Conservation (phyloP, 2,113 vertebrate species). For the Phyllopteryx taeniolatus region DNA sequence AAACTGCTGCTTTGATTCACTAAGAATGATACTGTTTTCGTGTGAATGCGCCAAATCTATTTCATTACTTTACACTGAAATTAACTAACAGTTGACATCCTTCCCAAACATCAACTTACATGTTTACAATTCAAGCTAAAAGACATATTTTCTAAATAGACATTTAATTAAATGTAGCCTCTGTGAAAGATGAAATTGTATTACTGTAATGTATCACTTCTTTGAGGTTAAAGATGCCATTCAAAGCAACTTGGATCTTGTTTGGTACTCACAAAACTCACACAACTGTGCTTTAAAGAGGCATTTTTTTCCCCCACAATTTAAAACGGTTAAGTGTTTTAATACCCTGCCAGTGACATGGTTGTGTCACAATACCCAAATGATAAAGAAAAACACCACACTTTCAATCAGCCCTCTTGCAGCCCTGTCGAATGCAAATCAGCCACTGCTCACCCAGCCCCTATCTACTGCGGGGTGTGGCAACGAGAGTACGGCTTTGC, state of each 20-base stretch:
- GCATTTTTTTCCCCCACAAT: neutral
- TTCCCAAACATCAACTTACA: neutral
- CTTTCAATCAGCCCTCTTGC: too few species aligned
- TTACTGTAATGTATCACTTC: too few species aligned
- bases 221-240: neutral
- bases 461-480: too few species aligned
- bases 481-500: too few species aligned
- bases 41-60: conserved; percentile 6
- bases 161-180: neutral
- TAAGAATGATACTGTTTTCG: conserved; percentile 25
- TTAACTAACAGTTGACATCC: conserved; percentile 6
- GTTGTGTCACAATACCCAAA: neutral
- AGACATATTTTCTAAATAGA: neutral
- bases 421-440: too few species aligned
- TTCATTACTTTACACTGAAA: neutral
- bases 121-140: neutral
- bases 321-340: neutral
- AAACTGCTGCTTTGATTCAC: conserved; percentile 50
- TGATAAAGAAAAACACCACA: neutral
- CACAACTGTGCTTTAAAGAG: conserved; percentile 29
- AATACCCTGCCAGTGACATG: neutral
- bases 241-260: neutral
- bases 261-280: conserved; percentile 4
- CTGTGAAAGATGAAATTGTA: neutral
- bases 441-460: too few species aligned